These are phyloP conservation scores for Elanoides forficatus DNA, from an alignment of 2,113 vertebrate species.

Conservation along the genomic window DNA sequence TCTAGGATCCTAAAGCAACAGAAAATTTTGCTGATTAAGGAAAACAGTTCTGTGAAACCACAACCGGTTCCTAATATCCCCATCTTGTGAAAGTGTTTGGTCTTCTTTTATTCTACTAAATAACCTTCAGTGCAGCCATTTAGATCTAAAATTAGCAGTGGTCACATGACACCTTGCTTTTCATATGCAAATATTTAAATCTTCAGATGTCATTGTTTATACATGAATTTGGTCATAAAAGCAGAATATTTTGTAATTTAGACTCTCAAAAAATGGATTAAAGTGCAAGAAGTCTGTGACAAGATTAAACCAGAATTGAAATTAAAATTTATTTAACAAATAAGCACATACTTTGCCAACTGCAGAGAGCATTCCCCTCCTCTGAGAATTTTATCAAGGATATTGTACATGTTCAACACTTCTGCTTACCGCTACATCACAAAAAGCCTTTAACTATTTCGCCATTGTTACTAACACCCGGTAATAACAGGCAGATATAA, in stretches of 20 bases:
- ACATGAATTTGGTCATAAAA: background rate
- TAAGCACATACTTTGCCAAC: background rate
- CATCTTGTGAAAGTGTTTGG: background rate
- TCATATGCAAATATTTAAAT: background rate
- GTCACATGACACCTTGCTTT: background rate
- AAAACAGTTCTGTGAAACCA: background rate
- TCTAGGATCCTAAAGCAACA: background rate
- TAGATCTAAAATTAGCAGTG: background rate
- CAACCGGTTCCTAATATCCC: background rate
- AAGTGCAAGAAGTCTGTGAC: background rate
- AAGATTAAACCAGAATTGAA: background rate
- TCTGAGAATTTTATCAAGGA: conserved; percentile 17
- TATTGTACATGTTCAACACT: background rate
- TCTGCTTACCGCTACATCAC: background rate
- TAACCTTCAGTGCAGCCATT: background rate
- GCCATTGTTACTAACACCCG: background rate
- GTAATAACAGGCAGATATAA: background rate
- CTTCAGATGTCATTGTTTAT: background rate
- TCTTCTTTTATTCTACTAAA: background rate
- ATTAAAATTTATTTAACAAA: background rate
- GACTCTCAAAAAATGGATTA: background rate
- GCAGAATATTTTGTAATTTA: background rate
- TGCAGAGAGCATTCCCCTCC: background rate
- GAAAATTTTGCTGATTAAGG: background rate
- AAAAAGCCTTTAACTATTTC: background rate